These are phyloP conservation scores for Galleria mellonella DNA, from an alignment of 1,140 invertebrate genomes.

Conservation along the genomic window DNA sequence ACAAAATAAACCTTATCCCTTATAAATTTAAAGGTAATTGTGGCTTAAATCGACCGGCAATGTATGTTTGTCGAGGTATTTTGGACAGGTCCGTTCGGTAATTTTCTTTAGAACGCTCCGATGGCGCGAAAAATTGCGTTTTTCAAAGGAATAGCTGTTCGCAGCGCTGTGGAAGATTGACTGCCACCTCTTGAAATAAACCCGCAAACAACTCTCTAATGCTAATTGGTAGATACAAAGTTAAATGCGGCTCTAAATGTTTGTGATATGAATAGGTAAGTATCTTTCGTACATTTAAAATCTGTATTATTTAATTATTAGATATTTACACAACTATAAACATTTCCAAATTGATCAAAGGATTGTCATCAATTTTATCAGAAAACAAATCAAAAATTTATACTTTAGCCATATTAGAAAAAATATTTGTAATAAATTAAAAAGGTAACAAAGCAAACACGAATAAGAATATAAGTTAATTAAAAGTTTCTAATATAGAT, in stretches of 20 bases:
- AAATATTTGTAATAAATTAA: too few relatives aligned
- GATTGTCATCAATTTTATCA: too few relatives aligned
- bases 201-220: not conserved
- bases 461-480: too few relatives aligned
- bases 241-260: too few relatives aligned
- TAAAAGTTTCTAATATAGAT: too few relatives aligned
- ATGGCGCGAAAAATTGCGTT: slow-evolving; percentile 64
- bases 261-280: too few relatives aligned
- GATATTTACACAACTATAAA: too few relatives aligned
- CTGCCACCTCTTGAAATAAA: slow-evolving; percentile 23
- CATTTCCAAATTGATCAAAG: too few relatives aligned
- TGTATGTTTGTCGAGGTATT: slow-evolving; percentile 32
- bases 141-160: slow-evolving; percentile 43
- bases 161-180: slow-evolving; percentile 29
- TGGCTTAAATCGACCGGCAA: slow-evolving; percentile 16
- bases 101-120: slow-evolving; percentile 62
- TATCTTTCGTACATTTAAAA: too few relatives aligned
- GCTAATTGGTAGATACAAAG: not conserved
- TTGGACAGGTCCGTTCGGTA: slow-evolving; percentile 39
- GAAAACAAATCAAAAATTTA: too few relatives aligned
- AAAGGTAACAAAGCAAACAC: too few relatives aligned
- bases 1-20: slow-evolving; percentile 24
- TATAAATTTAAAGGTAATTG: slow-evolving; percentile 7
- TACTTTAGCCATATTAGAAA: too few relatives aligned
- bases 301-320: not conserved